Percentiles rank a stretch among this genome's conserved stretches.
Conservation (phyloP, 1,140 invertebrate species). For the Trigoniulus corallinus region DNA sequence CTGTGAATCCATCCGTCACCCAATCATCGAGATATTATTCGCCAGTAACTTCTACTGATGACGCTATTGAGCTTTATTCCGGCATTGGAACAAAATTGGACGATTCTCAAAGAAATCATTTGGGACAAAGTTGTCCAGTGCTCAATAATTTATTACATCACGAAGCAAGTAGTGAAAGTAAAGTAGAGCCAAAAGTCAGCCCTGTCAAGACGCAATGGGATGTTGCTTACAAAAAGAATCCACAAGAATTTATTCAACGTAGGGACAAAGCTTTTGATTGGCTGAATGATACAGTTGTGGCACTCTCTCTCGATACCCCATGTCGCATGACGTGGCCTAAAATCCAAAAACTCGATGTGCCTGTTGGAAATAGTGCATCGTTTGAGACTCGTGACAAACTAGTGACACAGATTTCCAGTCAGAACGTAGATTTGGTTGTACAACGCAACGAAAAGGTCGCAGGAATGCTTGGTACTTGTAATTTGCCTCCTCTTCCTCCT, state of each 20-base stretch:
- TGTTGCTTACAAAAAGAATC: constrained; percentile 1
- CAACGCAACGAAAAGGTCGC: too few species aligned
- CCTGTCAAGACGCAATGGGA: background rate
- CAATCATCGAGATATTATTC: background rate
- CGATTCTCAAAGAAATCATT: background rate
- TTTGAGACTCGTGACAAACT: too few species aligned
- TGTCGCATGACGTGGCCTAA: background rate
- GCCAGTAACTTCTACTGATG: background rate
- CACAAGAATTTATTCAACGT: constrained; percentile 4
- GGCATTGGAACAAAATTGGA: background rate
- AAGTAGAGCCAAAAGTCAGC: background rate
- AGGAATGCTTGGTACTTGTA: too few species aligned
- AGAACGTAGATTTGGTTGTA: too few species aligned
- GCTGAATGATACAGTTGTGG: constrained; percentile 23
- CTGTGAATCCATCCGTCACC: background rate
- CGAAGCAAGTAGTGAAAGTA: background rate
- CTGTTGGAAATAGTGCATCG: background rate
- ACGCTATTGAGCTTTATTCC: too few species aligned
- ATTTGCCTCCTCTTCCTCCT: background rate
- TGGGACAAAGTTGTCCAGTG: constrained; percentile 6
- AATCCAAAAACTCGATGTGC: background rate
- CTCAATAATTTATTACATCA: constrained; percentile 8
- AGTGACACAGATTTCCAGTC: too few species aligned
- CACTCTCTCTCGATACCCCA: constrained; percentile 15
- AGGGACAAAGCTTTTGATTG: constrained; percentile 26